phyloP scores from a whole-genome alignment of 2,113 vertebrate species.

The Phodopus roborovskii region DNA sequence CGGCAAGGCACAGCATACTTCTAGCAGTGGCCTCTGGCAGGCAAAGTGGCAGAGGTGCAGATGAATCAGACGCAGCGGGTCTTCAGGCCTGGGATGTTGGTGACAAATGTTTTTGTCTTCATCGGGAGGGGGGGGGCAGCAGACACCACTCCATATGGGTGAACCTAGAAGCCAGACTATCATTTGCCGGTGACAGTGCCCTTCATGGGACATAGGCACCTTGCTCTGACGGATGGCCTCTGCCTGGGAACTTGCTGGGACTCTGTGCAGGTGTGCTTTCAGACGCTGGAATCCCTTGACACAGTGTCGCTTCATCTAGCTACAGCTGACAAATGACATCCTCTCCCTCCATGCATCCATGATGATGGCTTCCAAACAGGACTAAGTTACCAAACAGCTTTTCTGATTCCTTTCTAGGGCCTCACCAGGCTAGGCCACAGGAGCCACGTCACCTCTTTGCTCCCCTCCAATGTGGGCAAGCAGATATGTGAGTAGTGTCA shows the following conservation, averaged over 20 bases:
- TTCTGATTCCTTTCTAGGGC: neutral
- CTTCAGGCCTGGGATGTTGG: conserved; percentile 76
- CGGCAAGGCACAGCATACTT: neutral
- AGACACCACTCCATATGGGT: conserved; percentile 78
- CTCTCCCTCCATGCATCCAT: neutral
- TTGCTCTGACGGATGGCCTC: conserved; percentile 76
- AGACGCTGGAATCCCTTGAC: neutral
- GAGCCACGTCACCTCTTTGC: fast-evolving
- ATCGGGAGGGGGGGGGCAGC: neutral
- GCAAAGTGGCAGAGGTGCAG: conserved; percentile 69
- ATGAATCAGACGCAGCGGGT: conserved; percentile 80
- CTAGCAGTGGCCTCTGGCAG: conserved; percentile 61
- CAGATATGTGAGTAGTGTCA: no score
- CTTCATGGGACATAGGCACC: conserved; percentile 81
- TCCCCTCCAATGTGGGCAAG: fast-evolving
- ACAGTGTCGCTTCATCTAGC: neutral
- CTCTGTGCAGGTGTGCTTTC: conserved; percentile 53
- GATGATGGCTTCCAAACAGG: neutral
- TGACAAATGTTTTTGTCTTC: conserved; percentile 82
- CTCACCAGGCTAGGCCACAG: neutral
- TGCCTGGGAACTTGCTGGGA: conserved; percentile 12
- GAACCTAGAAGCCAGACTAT: conserved; percentile 69
- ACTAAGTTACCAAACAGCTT: fast-evolving
- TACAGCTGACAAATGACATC: neutral
- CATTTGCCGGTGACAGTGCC: conserved; percentile 76